Conservation (phyloP, 2,888 invertebrate species). For the Epinotia nisella region DNA sequence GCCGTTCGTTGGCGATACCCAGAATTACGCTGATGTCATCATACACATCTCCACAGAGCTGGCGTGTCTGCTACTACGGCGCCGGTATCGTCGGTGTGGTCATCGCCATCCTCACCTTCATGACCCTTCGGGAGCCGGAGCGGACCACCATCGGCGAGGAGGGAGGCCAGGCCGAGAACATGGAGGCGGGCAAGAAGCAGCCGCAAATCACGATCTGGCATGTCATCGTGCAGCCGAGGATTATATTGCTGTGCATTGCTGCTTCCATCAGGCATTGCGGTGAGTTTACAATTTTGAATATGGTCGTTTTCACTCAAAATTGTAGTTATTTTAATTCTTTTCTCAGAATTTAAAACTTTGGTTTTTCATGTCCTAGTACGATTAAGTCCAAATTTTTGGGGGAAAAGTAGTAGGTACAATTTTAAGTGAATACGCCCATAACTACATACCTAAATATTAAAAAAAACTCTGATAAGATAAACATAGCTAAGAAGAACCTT, state of each 20-base stretch:
- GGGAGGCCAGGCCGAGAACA: conserved; percentile 65
- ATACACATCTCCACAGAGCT: conserved; percentile 84
- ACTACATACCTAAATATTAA: too few relatives aligned
- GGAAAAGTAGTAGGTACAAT: too few relatives aligned
- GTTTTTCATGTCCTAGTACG: too few relatives aligned
- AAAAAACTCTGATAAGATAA: too few relatives aligned
- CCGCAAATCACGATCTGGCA: conserved; percentile 89
- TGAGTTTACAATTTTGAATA: conserved; percentile 60
- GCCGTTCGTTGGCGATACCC: too few relatives aligned
- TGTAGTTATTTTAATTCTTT: too few relatives aligned
- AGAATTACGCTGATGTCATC: too few relatives aligned
- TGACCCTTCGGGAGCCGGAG: conserved; percentile 91
- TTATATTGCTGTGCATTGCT: conserved; percentile 92
- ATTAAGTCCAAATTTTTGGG: too few relatives aligned
- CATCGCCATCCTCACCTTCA: conserved; percentile 88
- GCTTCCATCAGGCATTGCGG: conserved; percentile 95
- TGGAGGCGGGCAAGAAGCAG: conserved; percentile 77
- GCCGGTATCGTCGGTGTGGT: conserved; percentile 91
- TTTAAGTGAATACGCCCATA: too few relatives aligned
- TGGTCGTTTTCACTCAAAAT: too few relatives aligned
- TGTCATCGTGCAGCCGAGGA: conserved; percentile 90
- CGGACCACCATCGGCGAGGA: conserved; percentile 91
- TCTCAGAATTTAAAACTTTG: too few relatives aligned
- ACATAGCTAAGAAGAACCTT: too few relatives aligned
- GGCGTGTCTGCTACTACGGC: conserved; percentile 93